Conservation (phyloP, 2,113 vertebrate species). For the Chlorocebus sabaeus region DNA sequence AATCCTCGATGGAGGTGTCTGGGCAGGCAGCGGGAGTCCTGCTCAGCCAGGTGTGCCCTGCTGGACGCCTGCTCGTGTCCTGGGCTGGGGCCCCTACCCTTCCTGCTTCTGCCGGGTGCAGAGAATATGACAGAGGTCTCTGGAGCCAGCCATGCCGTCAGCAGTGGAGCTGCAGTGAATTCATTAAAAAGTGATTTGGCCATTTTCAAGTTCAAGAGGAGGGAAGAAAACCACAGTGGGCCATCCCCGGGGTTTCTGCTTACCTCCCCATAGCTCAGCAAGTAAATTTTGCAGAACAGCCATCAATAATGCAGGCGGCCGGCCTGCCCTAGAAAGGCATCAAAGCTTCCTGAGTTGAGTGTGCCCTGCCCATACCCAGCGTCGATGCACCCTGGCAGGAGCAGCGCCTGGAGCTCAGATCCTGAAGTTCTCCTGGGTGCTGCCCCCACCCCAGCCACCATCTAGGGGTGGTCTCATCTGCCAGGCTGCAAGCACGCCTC, state of each 20-base stretch:
- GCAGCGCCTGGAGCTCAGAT: background rate
- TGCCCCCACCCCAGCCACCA: background rate
- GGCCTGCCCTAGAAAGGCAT: background rate
- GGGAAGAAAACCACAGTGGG: background rate
- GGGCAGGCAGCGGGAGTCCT: background rate
- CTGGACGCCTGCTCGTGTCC: rapidly evolving
- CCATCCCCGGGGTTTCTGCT: background rate
- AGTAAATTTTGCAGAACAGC: background rate
- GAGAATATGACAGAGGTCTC: background rate
- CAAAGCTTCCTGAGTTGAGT: background rate
- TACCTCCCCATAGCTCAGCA: background rate
- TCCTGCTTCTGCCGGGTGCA: background rate
- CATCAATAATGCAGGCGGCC: background rate
- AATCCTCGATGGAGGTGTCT: background rate
- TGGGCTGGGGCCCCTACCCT: rapidly evolving
- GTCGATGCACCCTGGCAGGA: background rate
- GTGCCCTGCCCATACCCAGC: rapidly evolving
- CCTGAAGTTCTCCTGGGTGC: background rate
- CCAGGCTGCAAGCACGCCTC: too few relatives aligned
- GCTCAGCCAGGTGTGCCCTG: too few relatives aligned
- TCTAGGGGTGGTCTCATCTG: background rate
- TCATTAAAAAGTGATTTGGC: background rate
- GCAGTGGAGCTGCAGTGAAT: background rate
- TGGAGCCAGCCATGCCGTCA: rapidly evolving
- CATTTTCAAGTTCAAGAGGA: constrained; percentile 4